Percentiles rank a stretch among this genome's conserved stretches.
These are phyloP conservation scores for Sphinx pinastri DNA, from an alignment of 2,888 invertebrate species.

Conservation along the genomic window DNA sequence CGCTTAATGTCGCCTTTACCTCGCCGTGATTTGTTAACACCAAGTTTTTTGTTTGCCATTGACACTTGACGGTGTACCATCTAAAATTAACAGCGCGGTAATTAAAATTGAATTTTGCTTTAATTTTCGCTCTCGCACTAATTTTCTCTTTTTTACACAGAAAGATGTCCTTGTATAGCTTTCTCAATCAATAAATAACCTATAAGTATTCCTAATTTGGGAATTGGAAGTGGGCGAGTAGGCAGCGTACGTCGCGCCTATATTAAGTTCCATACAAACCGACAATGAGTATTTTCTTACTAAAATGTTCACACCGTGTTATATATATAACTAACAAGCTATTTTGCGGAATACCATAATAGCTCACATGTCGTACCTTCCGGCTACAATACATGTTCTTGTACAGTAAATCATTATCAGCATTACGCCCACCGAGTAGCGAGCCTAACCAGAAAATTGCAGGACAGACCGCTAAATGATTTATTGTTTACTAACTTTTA, in stretches of 20 bases:
- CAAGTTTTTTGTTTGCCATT: slow-evolving; percentile 46
- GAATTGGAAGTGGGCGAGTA: background rate
- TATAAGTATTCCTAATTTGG: slow-evolving; percentile 16
- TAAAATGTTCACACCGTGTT: background rate
- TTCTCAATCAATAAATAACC: slow-evolving; percentile 5
- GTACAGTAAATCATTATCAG: slow-evolving; percentile 40
- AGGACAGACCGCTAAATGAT: slow-evolving; percentile 43
- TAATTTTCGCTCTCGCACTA: background rate
- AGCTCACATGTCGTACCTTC: slow-evolving; percentile 22
- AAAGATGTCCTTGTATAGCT: background rate
- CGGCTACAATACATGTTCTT: slow-evolving; percentile 30
- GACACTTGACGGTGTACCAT: slow-evolving; percentile 22
- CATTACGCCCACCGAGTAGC: slow-evolving; percentile 39
- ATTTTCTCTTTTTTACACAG: background rate
- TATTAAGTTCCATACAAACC: background rate
- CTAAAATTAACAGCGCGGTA: slow-evolving; percentile 6
- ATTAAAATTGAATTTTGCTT: background rate
- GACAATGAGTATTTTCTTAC: background rate
- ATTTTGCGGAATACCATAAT: slow-evolving; percentile 13
- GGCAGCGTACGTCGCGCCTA: background rate
- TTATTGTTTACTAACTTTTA: slow-evolving; percentile 37
- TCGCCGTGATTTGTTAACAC: slow-evolving; percentile 70
- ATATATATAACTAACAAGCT: slow-evolving; percentile 21
- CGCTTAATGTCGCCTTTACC: slow-evolving; percentile 65
- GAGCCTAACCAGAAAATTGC: slow-evolving; percentile 45